A percentile compares a stretch with the other conserved stretches of the same genome.
These are phyloP conservation scores for Sinodicranocentrus sp. DNA, from an alignment of 2,888 invertebrate species.

Conservation along the genomic window DNA sequence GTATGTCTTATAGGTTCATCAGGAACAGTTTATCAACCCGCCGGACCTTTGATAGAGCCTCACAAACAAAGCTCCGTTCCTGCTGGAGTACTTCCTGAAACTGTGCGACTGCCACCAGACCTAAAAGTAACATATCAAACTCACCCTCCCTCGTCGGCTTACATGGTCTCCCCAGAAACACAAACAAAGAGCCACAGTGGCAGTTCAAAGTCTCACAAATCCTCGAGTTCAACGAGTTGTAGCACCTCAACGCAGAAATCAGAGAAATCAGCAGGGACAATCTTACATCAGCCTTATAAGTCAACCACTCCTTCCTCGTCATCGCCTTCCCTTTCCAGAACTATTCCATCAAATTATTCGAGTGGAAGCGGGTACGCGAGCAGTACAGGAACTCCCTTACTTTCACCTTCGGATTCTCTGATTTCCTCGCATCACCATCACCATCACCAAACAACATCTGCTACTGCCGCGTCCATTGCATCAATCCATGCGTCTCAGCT, in stretches of 20 bases:
- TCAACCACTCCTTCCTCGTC: slow-evolving; percentile 61
- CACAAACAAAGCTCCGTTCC: slow-evolving; percentile 72
- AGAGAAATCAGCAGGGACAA: slow-evolving; percentile 61
- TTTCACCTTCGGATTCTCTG: slow-evolving; percentile 47
- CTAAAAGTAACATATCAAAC: slow-evolving; percentile 77
- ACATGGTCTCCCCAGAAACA: slow-evolving; percentile 51
- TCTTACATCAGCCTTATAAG: slow-evolving; percentile 76
- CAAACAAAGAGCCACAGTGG: slow-evolving; percentile 25
- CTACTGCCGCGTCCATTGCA: slow-evolving; percentile 30
- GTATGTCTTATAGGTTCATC: too few relatives aligned
- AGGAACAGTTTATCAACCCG: slow-evolving; percentile 86
- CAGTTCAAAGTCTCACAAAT: slow-evolving; percentile 56
- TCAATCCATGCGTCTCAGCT: slow-evolving; percentile 41
- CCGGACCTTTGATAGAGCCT: slow-evolving; percentile 88
- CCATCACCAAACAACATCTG: slow-evolving; percentile 8
- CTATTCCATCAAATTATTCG: slow-evolving; percentile 41
- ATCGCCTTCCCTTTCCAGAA: slow-evolving; percentile 54
- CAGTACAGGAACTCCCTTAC: slow-evolving; percentile 54
- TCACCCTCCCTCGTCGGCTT: slow-evolving; percentile 71
- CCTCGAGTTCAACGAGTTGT: slow-evolving; percentile 33
- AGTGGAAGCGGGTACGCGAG: slow-evolving; percentile 63
- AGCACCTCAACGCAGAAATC: slow-evolving; percentile 38
- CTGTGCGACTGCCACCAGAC: slow-evolving; percentile 75
- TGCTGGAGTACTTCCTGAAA: slow-evolving; percentile 73
- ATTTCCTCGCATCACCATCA: slow-evolving; percentile 38